These are phyloP conservation scores for cattle (Bos taurus) DNA, from an alignment of 2,113 vertebrate species.

Conservation along the genomic window ARS-UCD2.0 NC_037332.1:56360001-56360500, in stretches of 20 bases:
- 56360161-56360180: not conserved
- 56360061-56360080: not conserved
- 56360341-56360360: not conserved
- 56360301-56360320: not conserved
- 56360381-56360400: not conserved
- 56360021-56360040: not conserved
- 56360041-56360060: not conserved
- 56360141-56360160: not conserved
- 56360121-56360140: not conserved
- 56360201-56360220: not conserved
- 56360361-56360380: not conserved
- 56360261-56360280: not conserved
- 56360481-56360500: not conserved
- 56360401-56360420: not conserved
- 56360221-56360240: not conserved
- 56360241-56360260: not conserved
- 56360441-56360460: not conserved
- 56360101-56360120: not conserved
- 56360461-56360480: not conserved
- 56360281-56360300: constrained; percentile 29
- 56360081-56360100: not conserved
- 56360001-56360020: not conserved
- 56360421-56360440: not conserved
- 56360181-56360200: not conserved
- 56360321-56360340: not conserved